Percentiles rank a stretch among this genome's conserved stretches.
phyloP scores from a whole-genome alignment of 2,113 vertebrate genomes.

The Chunga burmeisteri region DNA sequence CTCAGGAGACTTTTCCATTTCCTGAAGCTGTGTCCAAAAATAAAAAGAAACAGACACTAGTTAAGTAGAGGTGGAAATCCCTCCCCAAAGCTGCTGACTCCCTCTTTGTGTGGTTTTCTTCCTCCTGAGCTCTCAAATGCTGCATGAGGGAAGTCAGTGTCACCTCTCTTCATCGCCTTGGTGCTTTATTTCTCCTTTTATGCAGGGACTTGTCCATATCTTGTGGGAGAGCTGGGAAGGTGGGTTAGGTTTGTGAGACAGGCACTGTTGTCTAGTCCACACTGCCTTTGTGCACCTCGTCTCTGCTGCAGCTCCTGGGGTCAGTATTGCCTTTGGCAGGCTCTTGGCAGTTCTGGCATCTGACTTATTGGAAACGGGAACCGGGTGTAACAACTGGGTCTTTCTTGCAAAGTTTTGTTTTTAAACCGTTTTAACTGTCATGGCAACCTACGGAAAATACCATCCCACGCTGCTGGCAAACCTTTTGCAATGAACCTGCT shows the following conservation, averaged over 20 bases:
- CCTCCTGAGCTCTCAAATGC: not conserved
- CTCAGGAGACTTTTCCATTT: not conserved
- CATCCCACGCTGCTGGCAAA: not conserved
- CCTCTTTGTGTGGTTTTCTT: not conserved
- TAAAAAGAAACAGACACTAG: fast-evolving
- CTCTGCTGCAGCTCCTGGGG: not conserved
- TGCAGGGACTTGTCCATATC: not conserved
- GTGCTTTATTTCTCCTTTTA: not conserved
- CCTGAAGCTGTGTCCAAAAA: not conserved
- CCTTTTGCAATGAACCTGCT: not conserved
- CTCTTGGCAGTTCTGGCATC: not conserved
- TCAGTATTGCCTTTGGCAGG: not conserved
- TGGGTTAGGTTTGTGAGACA: not conserved
- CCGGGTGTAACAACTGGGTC: not conserved
- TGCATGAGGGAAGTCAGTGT: not conserved
- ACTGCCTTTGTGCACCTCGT: not conserved
- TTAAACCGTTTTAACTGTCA: not conserved
- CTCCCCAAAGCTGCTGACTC: not conserved
- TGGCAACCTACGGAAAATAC: not conserved
- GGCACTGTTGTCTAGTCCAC: not conserved
- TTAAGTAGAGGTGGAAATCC: not conserved
- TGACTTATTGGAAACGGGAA: not conserved
- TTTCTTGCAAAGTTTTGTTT: not conserved
- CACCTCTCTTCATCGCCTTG: not conserved
- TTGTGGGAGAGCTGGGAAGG: not conserved